Percentiles rank a stretch among this genome's conserved stretches.
Evolutionary conservation across 2,888 invertebrate species (phyloP).

Genomic region (Mechanitis messenoides): DNA sequence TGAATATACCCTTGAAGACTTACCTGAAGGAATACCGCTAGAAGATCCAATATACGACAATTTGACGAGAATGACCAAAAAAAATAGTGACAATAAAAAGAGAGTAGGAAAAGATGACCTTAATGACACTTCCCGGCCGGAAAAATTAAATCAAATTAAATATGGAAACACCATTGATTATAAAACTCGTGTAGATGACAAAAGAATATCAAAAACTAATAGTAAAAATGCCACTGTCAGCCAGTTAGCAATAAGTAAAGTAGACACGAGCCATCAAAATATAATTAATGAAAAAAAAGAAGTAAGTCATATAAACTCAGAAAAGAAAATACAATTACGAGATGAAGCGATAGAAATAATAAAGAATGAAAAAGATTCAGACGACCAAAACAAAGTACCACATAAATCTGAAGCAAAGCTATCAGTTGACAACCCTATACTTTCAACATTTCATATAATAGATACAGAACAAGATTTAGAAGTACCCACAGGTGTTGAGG

Average conservation of each 20-base stretch:
- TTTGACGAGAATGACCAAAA: constrained; percentile 35
- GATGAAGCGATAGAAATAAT: constrained; percentile 6
- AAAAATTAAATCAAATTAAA: too few relatives aligned
- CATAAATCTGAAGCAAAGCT: constrained; percentile 11
- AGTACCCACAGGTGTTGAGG: constrained; percentile 66
- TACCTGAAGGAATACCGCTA: constrained; percentile 62
- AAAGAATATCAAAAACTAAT: too few relatives aligned
- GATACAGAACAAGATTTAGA: constrained; percentile 67
- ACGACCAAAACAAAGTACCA: too few relatives aligned
- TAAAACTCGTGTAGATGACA: too few relatives aligned
- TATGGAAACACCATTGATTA: too few relatives aligned
- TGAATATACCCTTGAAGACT: constrained; percentile 60
- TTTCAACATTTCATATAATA: constrained; percentile 60
- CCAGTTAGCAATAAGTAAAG: too few relatives aligned
- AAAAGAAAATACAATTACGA: neutral
- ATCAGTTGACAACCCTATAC: constrained; percentile 45
- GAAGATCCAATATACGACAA: constrained; percentile 64
- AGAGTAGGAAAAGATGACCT: constrained; percentile 5
- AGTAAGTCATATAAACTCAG: neutral
- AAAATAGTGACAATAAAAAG: constrained; percentile 9
- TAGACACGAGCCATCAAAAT: too few relatives aligned
- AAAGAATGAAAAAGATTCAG: constrained; percentile 8
- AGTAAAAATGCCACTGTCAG: too few relatives aligned
- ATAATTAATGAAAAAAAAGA: constrained; percentile 2
- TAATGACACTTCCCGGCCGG: neutral